A percentile compares a stretch with the other conserved stretches of the same genome.
phyloP scores from a whole-genome alignment of 2,888 invertebrate species.

The Chouioia cunea region DNA sequence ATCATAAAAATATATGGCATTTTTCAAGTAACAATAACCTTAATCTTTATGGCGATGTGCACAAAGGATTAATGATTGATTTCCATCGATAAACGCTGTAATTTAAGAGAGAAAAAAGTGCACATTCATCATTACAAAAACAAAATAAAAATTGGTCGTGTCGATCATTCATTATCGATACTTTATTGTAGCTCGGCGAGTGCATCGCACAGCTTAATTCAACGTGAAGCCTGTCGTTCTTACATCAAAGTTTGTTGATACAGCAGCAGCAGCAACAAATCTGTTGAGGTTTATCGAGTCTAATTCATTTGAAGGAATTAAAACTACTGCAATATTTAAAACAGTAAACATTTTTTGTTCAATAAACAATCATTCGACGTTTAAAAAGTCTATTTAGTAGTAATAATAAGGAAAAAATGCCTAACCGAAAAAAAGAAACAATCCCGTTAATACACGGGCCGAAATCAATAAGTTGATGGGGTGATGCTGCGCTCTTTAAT shows the following conservation, averaged over 20 bases:
- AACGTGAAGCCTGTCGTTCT: conserved; percentile 32
- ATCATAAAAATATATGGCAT: neutral
- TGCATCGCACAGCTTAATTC: conserved; percentile 45
- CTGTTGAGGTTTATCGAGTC: too few species aligned
- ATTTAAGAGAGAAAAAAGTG: neutral
- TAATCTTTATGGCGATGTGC: neutral
- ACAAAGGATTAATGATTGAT: neutral
- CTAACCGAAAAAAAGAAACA: neutral
- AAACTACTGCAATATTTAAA: too few species aligned
- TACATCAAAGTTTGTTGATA: too few species aligned
- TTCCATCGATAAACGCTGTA: neutral
- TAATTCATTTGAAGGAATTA: neutral
- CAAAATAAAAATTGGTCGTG: conserved; percentile 15
- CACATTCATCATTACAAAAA: conserved; percentile 21
- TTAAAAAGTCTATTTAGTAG: too few species aligned
- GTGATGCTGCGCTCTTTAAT: conserved; percentile 11
- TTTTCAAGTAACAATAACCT: neutral
- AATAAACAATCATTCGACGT: too few species aligned
- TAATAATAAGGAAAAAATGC: too few species aligned
- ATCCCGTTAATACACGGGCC: neutral
- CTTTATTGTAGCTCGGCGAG: conserved; percentile 22
- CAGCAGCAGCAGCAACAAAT: too few species aligned
- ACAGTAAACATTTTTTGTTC: too few species aligned
- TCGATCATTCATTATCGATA: conserved; percentile 41
- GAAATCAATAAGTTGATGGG: conserved; percentile 17